Evolutionary conservation across 2,888 invertebrate species (phyloP), one percentile per base, ranked within the genome.

Genomic region (Trachelus stipa): DNA sequence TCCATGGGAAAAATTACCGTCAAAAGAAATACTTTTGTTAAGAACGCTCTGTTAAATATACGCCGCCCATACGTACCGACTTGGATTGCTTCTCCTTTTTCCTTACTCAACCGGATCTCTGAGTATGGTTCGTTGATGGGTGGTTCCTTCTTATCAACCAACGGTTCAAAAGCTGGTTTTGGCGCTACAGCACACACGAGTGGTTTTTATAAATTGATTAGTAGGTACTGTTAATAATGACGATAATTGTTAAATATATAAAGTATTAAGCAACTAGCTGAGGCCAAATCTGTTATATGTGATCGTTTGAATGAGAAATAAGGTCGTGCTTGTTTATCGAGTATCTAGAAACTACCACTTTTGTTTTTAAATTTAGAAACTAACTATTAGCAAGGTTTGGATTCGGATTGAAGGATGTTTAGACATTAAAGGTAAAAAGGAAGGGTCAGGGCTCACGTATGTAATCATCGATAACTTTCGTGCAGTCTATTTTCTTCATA

Each of bases 101-200:
- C 90, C 83, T 89, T 90, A 86, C 92, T 92, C 81, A 93, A 81
- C 80, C 93, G 89, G 84, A 93, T 92, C 90, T 93, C 93, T 74
- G 88, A 85, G 82, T 91, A 92, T 69, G 87, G 86, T 77, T 89
- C 89, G 56, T 88, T 89, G 81, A 81, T 81, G 76, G 88, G 84
- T 31, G 80, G 82, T 81, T 85, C 85, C 85, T 88, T 88, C 78
- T 86, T 83, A 73, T 87, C 86, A 75, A 88, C 81, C 84, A 90
- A 81, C 79, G 89, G 87, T 83, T 84, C 84, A 83, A 91, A 90
- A 82, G 88, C 90, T 84, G 91, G 86, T 83, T 89, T 91, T 80
- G 91, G 91, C 77, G 91, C 92, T 92, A 85, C 73, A 79, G 69
- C 34, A 79, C 68, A 71, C 71, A 73, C 69, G 73, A 77, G 15